Evolutionary conservation across 2,113 vertebrate genomes (phyloP).

Genomic region (Narcine bancroftii): DNA sequence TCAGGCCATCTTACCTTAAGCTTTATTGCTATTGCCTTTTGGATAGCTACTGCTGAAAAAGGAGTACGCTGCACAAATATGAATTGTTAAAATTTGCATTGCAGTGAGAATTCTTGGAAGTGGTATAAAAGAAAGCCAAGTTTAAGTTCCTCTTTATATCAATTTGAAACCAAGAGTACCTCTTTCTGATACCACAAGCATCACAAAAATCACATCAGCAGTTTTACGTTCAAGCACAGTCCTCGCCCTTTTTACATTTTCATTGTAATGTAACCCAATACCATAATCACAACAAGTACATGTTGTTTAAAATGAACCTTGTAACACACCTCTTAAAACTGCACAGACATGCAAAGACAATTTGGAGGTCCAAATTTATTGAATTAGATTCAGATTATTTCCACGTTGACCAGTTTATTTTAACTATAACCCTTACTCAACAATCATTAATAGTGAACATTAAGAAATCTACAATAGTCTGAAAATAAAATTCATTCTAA

Average conservation of each 20-base stretch:
- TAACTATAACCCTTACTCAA: not conserved
- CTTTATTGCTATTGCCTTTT: not conserved
- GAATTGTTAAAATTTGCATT: not conserved
- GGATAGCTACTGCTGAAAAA: not conserved
- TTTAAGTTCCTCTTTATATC: not conserved
- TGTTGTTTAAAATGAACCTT: not conserved
- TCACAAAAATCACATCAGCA: not conserved
- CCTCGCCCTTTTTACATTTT: not conserved
- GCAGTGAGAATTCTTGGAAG: not conserved
- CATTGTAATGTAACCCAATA: not conserved
- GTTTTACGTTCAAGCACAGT: not conserved
- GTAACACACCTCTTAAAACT: not conserved
- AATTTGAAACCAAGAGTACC: not conserved
- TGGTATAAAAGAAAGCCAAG: not conserved
- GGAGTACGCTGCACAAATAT: not conserved
- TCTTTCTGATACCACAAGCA: not conserved
- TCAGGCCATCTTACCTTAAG: not conserved
- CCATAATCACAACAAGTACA: not conserved
- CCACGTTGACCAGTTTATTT: not conserved
- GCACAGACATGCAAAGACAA: not conserved
- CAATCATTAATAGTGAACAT: not conserved
- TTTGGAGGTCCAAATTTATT: not conserved
- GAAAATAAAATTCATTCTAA: not conserved
- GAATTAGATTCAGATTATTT: not conserved
- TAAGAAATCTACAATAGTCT: not conserved